These are phyloP conservation scores for Craterocephalus amniculus DNA, from an alignment of 2,797 vertebrate species.

Conservation along the genomic window DNA sequence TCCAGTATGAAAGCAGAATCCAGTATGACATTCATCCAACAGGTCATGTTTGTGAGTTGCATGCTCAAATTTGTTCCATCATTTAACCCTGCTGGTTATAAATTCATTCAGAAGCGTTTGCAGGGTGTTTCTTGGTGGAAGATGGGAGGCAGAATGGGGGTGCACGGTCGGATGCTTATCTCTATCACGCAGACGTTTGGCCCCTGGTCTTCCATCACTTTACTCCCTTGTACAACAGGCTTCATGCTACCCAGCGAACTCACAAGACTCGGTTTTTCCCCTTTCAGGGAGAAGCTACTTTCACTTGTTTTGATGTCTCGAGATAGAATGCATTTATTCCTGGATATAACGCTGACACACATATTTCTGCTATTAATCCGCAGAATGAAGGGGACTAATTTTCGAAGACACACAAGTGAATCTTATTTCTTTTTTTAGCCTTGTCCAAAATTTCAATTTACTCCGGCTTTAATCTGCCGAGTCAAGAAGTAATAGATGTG, in stretches of 20 bases:
- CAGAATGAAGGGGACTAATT: slow-evolving; percentile 38
- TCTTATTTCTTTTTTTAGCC: slow-evolving; percentile 63
- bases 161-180: slow-evolving; percentile 63
- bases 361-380: slow-evolving; percentile 56
- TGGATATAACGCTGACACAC: neutral
- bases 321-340: slow-evolving; percentile 10
- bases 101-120: slow-evolving; percentile 26
- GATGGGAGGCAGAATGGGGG: slow-evolving; percentile 2
- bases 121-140: slow-evolving; percentile 8
- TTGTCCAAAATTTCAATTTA: slow-evolving; percentile 67
- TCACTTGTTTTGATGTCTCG: slow-evolving; percentile 46
- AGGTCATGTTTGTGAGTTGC: slow-evolving; percentile 28
- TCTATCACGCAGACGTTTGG: slow-evolving; percentile 57
- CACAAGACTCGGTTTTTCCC: slow-evolving; percentile 19
- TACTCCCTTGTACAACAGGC: slow-evolving; percentile 60
- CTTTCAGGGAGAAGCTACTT: slow-evolving; percentile 18
- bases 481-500: slow-evolving; percentile 62
- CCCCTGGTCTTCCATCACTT: slow-evolving; percentile 64
- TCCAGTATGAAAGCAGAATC: neutral
- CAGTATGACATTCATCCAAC: neutral
- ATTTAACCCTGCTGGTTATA: slow-evolving; percentile 32
- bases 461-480: slow-evolving; percentile 33
- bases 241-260: slow-evolving; percentile 25
- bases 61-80: slow-evolving; percentile 6
- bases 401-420: slow-evolving; percentile 53